Percentiles rank a stretch among this genome's conserved stretches.
phyloP scores from a whole-genome alignment of 2,797 vertebrate species.

The Chiloscyllium punctatum region DNA sequence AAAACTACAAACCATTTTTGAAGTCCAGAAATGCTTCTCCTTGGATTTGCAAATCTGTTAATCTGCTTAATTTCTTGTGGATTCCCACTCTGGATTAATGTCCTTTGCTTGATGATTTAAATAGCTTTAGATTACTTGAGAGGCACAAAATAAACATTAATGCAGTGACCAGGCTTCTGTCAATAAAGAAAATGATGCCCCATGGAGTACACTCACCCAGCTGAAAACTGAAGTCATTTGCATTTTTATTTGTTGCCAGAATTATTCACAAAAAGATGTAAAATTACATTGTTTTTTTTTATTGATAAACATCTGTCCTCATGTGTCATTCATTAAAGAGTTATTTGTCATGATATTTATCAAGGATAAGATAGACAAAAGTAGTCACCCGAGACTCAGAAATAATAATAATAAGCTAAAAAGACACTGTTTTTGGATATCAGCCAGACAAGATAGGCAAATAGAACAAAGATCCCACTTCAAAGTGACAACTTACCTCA shows the following conservation, averaged over 20 bases:
- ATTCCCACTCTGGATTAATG: neutral
- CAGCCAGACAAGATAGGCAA: slow-evolving; percentile 18
- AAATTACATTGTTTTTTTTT: neutral
- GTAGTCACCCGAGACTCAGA: neutral
- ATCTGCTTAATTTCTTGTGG: neutral
- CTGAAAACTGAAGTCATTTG: neutral
- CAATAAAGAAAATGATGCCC: neutral
- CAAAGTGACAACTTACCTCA: slow-evolving; percentile 8
- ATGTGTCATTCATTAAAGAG: neutral
- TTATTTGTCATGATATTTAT: neutral
- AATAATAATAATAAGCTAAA: slow-evolving; percentile 26
- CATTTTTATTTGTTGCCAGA: neutral
- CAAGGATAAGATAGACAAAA: neutral
- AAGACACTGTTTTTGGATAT: neutral
- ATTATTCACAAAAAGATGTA: neutral
- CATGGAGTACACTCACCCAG: neutral
- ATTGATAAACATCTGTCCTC: neutral
- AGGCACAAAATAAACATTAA: neutral
- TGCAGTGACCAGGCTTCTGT: neutral
- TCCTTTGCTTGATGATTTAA: neutral
- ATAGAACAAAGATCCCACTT: slow-evolving; percentile 29
- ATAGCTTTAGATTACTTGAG: neutral
- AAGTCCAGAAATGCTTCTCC: neutral
- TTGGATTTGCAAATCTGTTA: slow-evolving; percentile 9
- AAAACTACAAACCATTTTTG: neutral